A percentile compares a stretch with the other conserved stretches of the same genome.
Evolutionary conservation across 1,140 invertebrate genomes (phyloP).

Genomic region (Pteromalus puparum): DNA sequence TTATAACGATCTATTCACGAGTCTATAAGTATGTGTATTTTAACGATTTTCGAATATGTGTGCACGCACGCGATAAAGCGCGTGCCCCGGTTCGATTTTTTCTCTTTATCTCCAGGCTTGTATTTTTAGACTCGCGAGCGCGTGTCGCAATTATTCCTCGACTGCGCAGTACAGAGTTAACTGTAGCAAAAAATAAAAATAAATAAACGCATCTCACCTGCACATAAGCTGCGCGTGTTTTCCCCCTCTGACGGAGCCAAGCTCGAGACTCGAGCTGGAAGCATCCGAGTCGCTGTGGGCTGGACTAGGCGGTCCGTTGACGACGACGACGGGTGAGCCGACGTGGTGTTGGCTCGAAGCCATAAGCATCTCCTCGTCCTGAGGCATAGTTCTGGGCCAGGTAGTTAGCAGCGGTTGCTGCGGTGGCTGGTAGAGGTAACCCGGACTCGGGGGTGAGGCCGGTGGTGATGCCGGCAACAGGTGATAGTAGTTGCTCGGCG

Average conservation of each 20-base stretch:
- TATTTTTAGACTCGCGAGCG: no score
- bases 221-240: slow-evolving; percentile 72
- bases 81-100: no score
- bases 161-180: no score
- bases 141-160: no score
- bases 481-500: slow-evolving; percentile 41
- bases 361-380: slow-evolving; percentile 61
- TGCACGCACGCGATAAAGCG: no score
- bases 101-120: no score
- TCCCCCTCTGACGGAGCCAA: slow-evolving; percentile 68
- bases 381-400: slow-evolving; percentile 72
- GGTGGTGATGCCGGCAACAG: slow-evolving; percentile 50
- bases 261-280: slow-evolving; percentile 71
- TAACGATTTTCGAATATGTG: no score
- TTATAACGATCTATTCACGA: no score
- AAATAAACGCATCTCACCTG: slow-evolving; percentile 61
- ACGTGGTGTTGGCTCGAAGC: slow-evolving; percentile 58
- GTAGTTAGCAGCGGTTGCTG: slow-evolving; percentile 58
- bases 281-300: slow-evolving; percentile 73
- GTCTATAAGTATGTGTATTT: no score
- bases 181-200: not conserved
- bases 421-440: slow-evolving; percentile 60
- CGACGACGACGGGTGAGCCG: slow-evolving; percentile 58
- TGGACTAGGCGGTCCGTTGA: slow-evolving; percentile 70
- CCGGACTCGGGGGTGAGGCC: slow-evolving; percentile 58